Evolutionary conservation across 2,113 vertebrate species (phyloP).

Genomic region (Nesogale talazaci): DNA sequence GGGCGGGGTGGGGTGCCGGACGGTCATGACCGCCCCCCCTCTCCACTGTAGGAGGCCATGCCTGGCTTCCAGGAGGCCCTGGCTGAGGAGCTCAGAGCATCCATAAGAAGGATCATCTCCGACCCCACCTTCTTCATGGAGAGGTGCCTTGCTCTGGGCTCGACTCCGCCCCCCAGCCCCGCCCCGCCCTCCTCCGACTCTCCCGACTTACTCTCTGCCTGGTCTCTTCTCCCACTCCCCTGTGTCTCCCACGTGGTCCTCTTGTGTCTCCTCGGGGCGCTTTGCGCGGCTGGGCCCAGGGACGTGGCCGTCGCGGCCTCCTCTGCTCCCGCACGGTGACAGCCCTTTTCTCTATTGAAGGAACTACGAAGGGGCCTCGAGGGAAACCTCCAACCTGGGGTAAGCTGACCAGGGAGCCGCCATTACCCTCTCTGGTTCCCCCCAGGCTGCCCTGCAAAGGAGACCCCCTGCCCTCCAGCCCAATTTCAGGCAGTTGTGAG

Average conservation of each 20-base stretch:
- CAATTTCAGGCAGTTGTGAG: not conserved
- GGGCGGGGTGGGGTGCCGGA: too few relatives aligned
- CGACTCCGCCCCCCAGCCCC: too few relatives aligned
- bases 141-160: conserved; percentile 82
- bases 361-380: not conserved
- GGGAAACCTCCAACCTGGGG: not conserved
- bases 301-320: not conserved
- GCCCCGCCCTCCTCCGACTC: not conserved
- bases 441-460: not conserved
- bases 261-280: not conserved
- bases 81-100: conserved; percentile 93
- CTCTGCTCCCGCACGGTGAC: not conserved
- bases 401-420: not conserved
- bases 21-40: not conserved
- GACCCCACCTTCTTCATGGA: conserved; percentile 88
- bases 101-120: conserved; percentile 90
- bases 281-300: not conserved
- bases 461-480: not conserved
- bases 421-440: not conserved
- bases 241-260: not conserved
- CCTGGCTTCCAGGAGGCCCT: conserved; percentile 85
- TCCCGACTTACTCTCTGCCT: fast-evolving
- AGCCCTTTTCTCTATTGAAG: conserved; percentile 48
- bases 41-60: not conserved
- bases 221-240: not conserved